A percentile compares a stretch with the other conserved stretches of the same genome.
Conservation (phyloP, 2,888 invertebrate species). For the Caenorhabditis sinica region DNA sequence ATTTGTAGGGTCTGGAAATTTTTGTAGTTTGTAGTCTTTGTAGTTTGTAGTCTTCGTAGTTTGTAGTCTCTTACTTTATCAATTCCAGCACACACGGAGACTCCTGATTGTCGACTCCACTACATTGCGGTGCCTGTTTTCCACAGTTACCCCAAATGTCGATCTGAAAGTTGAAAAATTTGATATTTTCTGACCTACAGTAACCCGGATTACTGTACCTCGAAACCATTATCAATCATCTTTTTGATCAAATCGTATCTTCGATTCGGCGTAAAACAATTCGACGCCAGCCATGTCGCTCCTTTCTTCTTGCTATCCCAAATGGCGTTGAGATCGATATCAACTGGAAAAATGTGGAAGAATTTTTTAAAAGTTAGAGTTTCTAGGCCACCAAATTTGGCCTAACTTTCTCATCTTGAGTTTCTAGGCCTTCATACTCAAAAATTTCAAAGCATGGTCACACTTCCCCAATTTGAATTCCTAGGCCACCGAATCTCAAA, state of each 20-base stretch:
- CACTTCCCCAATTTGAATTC: too few relatives aligned
- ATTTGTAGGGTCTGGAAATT: conserved; percentile 68
- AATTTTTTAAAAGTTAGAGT: neutral
- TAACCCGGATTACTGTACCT: conserved; percentile 14
- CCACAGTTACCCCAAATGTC: conserved; percentile 65
- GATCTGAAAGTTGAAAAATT: neutral
- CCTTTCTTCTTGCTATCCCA: conserved; percentile 54
- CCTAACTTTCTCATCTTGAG: too few relatives aligned
- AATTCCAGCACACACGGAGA: conserved; percentile 61
- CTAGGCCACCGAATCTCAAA: too few relatives aligned
- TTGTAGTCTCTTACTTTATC: conserved; percentile 49
- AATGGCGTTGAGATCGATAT: conserved; percentile 56
- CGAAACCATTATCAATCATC: conserved; percentile 50
- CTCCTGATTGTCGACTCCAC: conserved; percentile 61
- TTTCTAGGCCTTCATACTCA: conserved; percentile 1
- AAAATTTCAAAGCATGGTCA: too few relatives aligned
- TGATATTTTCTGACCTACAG: conserved; percentile 3
- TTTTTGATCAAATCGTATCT: conserved; percentile 60
- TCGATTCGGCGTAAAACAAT: conserved; percentile 63
- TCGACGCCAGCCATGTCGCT: conserved; percentile 67
- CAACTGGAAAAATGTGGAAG: conserved; percentile 37
- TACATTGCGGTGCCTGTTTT: conserved; percentile 44
- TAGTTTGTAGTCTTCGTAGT: neutral
- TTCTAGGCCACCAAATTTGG: neutral
- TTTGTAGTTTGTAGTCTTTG: neutral